These are phyloP conservation scores for Anodontia alba DNA, from an alignment of 2,888 invertebrate genomes.

Conservation along the genomic window DNA sequence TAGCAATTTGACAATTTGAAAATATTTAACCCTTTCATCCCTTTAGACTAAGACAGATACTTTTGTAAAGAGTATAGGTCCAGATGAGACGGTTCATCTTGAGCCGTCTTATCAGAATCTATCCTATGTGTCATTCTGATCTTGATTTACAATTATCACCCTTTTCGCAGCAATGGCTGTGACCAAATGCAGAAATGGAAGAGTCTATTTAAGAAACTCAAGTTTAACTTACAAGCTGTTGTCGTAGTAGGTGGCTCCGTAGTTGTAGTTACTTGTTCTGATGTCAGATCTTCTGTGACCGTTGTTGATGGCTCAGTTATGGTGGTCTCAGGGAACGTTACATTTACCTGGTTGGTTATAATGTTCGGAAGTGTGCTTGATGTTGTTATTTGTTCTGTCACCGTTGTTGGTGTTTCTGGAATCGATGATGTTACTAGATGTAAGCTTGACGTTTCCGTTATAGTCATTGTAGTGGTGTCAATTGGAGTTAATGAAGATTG, in stretches of 20 bases:
- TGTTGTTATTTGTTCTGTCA: neutral
- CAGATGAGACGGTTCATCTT: no score
- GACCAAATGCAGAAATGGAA: no score
- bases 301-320: neutral
- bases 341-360: neutral
- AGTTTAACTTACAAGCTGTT: slow-evolving; percentile 44
- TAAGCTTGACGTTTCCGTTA: neutral
- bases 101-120: no score
- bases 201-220: no score
- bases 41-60: no score
- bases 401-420: neutral
- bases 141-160: no score
- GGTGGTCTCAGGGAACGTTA: neutral
- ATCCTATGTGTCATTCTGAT: no score
- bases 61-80: no score
- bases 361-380: neutral
- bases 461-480: neutral
- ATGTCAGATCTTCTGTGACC: neutral
- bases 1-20: no score
- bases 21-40: no score
- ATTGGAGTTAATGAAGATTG: neutral
- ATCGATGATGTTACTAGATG: neutral
- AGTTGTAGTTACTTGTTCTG: neutral
- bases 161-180: no score
- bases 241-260: slow-evolving; percentile 36